Conservation (phyloP, 2,888 invertebrate species). For the Euproctis similis region DNA sequence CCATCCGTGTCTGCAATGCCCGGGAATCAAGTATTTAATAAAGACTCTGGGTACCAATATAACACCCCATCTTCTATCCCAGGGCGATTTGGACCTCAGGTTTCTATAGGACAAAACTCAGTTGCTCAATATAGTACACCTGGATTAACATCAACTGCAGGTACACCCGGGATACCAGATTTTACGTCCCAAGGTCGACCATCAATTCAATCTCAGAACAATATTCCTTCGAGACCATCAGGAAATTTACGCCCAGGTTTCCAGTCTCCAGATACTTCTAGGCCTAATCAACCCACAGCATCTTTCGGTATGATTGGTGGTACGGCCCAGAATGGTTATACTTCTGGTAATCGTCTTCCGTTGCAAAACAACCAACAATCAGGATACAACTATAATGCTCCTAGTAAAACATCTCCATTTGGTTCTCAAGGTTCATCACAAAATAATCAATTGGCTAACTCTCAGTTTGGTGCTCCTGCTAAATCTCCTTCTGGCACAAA, state of each 20-base stretch:
- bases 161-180: slow-evolving; percentile 13
- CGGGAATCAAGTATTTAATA: not conserved
- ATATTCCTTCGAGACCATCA: slow-evolving; percentile 9
- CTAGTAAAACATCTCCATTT: slow-evolving; percentile 1
- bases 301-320: not conserved
- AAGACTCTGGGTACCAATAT: slow-evolving; percentile 11
- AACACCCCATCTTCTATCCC: slow-evolving; percentile 6
- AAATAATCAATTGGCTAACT: not conserved
- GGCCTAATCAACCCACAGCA: not conserved
- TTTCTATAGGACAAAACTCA: slow-evolving; percentile 3
- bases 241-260: not conserved
- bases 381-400: slow-evolving; percentile 6
- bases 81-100: not conserved
- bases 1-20: not conserved
- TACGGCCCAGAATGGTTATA: no score
- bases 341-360: not conserved
- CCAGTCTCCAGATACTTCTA: slow-evolving; percentile 3
- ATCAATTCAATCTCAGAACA: slow-evolving; percentile 3
- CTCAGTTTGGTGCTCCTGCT: slow-evolving; percentile 4
- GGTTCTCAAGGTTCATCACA: not conserved
- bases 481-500: not conserved
- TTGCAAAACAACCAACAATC: not conserved
- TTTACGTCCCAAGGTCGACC: slow-evolving; percentile 5
- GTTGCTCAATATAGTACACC: slow-evolving; percentile 5
- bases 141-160: slow-evolving; percentile 5